Evolutionary conservation across 2,797 vertebrate genomes (phyloP), one percentile per base, ranked within the genome.

Genomic region (Aldrovandia affinis): DNA sequence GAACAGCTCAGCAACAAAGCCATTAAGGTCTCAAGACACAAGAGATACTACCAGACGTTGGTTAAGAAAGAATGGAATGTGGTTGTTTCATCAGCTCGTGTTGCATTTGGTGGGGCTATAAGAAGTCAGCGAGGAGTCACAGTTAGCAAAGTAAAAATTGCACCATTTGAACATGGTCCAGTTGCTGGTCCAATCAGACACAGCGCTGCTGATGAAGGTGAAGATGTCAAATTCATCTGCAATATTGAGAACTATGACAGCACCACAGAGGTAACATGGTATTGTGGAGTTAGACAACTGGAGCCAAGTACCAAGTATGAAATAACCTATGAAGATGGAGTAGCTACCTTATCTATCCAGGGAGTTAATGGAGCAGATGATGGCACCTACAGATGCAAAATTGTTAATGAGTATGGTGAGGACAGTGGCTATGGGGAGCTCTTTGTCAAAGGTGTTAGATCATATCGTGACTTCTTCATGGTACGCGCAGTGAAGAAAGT

Each of bases 231-330:
- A 91, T 99, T 98, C 0, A 89, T 95, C 77, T 99, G 98, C 91
- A 97, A 91, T 63, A 97, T 99, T 91, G 98, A 99, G 88, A 99
- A 99, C 91, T 99, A 99, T 47, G 98, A 99, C 86, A 96, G 97
- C 85, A 94, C 94, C 78, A 99, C 98, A 82, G 96, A 99, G 91
- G 98, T 99, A 57, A 98, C 96, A 6, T 99, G 98, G 98, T 99
- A 99, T 91, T 98, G 96, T 81, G 98, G 98, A 18, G 97, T 99
- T 86, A 96, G 97, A 85, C 98, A 99, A 84, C 93, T 99, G 75
- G 98, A 99, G 91, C 96, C 92, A 88, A 95, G 91, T 88, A 96
- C 97, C 84, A 99, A 96, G 92, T 98, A 97, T 78, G 96, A 98
- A 95, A 98, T 99, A 52, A 96, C 96, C 85, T 99, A 99, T 3